Evolutionary conservation across 2,113 vertebrate genomes (phyloP).

Genomic region (Atractosteus spatula): DNA sequence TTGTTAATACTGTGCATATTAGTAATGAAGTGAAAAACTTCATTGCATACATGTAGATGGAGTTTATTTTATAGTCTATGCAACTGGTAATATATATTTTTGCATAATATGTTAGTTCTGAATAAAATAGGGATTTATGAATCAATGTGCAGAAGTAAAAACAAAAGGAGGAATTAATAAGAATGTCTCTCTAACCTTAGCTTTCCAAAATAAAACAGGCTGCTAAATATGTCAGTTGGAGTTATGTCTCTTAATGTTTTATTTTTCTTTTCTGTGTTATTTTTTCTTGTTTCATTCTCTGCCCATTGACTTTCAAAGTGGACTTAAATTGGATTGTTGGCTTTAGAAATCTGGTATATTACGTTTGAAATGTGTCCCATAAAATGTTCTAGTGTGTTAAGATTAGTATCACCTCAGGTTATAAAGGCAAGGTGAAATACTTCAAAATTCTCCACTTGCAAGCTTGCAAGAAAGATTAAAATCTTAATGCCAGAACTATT

Average conservation of each 20-base stretch:
- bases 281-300: not conserved
- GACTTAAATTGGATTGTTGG: not conserved
- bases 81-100: no score
- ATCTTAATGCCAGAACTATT: not conserved
- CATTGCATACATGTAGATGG: no score
- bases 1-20: no score
- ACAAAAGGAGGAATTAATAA: not conserved
- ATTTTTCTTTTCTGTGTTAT: not conserved
- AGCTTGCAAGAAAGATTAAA: not conserved
- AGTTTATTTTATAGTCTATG: no score
- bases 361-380: not conserved
- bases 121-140: not conserved
- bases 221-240: not conserved
- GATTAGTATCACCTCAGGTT: not conserved
- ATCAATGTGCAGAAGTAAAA: not conserved
- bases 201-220: not conserved
- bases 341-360: not conserved
- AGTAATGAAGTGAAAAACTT: no score
- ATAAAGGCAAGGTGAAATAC: constrained; percentile 1
- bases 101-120: no score
- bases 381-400: not conserved
- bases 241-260: not conserved
- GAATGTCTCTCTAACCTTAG: not conserved
- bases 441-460: not conserved
- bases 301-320: not conserved